Base-by-base conservation (phyloP, 2,797 vertebrate genomes). In the Tachyglossus aculeatus region DNA sequence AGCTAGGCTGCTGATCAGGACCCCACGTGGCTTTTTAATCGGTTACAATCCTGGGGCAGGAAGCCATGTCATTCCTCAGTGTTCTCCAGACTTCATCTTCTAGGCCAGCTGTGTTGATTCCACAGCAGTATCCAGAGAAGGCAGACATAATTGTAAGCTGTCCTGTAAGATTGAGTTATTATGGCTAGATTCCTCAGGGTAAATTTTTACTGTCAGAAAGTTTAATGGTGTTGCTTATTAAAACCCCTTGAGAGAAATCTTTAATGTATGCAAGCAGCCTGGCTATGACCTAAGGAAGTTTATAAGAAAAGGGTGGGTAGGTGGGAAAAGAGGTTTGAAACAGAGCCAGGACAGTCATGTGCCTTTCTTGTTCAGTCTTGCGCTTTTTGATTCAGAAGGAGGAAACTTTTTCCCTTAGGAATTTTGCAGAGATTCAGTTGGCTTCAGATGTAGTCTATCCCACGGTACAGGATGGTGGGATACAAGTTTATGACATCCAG, bases 191-290 rank as follows among this genome's bases (percentile, higher is more conserved):
- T 18, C 25, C 31, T 54, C 62, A 29, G 48, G n/a, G 32, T 34
- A 77, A 83, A 61, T 66, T n/a, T 41, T 72, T 56, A 7, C 29
- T 39, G 16, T 55, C 32, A 78, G 77, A 75, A 41, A 25, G 41
- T 63, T 82, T 67, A 16, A 69, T 79, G 54, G 18, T 43, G 12
- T 16, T 67, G 3, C 12, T 40, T n/a, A n/a, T n/a, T 60, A 44
- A 27, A 62, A 9, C 18, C 69, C 21, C 74, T 50, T 19, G 21
- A 37, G 16, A 75, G 29, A 36, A 37, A 37, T 6, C 2, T 58
- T 18, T 50, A 81, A 62, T 71, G 15, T 29, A 6, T 10, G 27
- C 13, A 64, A 22, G 36, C 3, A 5, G 43, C 38, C 81, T 54
- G 70, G 2, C 39, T 48, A 63, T 19, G 7, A 33, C 43, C 60